A percentile compares a stretch with the other conserved stretches of the same genome.
phyloP scores from a whole-genome alignment of 2,113 vertebrate species.

The Chloroceryle aenea region DNA sequence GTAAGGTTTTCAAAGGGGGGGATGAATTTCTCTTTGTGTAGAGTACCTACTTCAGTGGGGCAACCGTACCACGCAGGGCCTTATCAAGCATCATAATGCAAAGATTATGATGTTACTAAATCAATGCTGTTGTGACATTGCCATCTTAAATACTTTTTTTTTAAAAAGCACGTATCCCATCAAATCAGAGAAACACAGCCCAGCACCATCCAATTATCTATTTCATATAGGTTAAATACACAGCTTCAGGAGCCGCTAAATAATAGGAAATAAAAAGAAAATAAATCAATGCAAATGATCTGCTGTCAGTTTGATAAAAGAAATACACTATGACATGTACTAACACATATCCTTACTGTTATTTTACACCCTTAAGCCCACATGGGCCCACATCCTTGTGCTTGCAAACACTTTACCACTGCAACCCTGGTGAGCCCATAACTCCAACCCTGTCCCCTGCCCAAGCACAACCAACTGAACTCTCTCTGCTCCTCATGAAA shows the following conservation, averaged over 20 bases:
- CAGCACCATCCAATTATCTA: background rate
- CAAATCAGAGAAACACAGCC: background rate
- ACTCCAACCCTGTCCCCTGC: background rate
- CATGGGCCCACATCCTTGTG: rapidly evolving
- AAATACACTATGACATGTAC: rapidly evolving
- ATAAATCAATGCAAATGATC: background rate
- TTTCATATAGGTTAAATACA: background rate
- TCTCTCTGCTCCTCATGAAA: background rate
- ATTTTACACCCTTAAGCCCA: background rate
- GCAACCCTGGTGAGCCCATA: background rate
- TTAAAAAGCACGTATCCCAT: background rate
- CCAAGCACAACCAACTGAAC: background rate
- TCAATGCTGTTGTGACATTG: background rate
- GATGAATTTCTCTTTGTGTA: background rate
- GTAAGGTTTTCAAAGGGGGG: background rate
- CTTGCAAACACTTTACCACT: rapidly evolving
- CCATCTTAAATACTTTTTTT: background rate
- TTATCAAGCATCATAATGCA: background rate
- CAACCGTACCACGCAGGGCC: background rate
- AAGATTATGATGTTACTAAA: background rate
- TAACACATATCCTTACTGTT: background rate
- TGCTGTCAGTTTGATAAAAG: background rate
- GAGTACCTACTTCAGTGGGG: background rate
- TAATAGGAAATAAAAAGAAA: background rate
- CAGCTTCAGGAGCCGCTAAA: background rate